Evolutionary conservation across 2,113 vertebrate species (phyloP), one percentile per base, ranked within the genome.

Genomic region (Chloroceryle aenea): DNA sequence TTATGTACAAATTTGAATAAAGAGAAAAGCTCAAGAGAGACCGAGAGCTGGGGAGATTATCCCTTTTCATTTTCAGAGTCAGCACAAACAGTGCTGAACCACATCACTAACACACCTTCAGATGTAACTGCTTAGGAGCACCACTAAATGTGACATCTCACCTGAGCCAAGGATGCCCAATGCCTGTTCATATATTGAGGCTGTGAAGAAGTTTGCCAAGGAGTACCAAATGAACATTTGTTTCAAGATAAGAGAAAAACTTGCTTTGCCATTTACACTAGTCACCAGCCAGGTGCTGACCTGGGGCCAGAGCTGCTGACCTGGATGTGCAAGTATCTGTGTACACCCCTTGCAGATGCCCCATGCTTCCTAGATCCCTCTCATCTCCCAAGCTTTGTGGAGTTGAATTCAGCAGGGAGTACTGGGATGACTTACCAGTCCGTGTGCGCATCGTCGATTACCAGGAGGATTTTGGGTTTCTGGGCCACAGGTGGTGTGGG

Each of bases 371-470:
- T 20, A 71, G 25, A 55, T 6, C 43, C 25, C 29, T 42, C 29
- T 73, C 40, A 53, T 8, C 8, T 42, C 21, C 12, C 20, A 42
- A 4, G 30, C 22, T 22, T 10, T 0, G 5, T 6, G 45, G 12
- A 34, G 9, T 12, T 76, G 50, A 36, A 14, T 7, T 14, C 62
- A 43, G 42, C 3, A 71, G 30, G 30, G 6, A 48, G 52, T 21
- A 38, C 5, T 0, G 0, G 3, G 30, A 4, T 22, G 14, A 38
- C 99, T 99, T 97, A 99, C 99, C 99, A 99, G 95, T 99, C 99
- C 1, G 99, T 99, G 97, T 99, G 99, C 0, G 98, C 98, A 3
- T 99, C 99, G 6, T 99, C 99, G 0, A 99, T 98, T 88, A 99
- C 98, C 97, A 99, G 89, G 56, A 99, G 98, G 87, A 99, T 96